Evolutionary conservation across 2,113 vertebrate species (phyloP).

Genomic region (Pavo muticus): DNA sequence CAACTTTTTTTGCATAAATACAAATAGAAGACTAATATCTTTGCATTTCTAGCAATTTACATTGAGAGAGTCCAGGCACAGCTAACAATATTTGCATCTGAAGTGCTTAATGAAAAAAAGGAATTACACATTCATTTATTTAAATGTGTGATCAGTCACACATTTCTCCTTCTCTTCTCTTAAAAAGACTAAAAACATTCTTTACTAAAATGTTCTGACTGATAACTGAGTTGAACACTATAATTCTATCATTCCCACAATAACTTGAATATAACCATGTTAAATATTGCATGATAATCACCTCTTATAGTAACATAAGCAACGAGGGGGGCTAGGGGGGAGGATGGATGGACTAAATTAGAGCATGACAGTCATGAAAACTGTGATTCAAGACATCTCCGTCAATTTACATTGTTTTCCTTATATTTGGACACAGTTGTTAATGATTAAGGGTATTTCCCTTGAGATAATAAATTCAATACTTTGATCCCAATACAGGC

Average conservation of each 20-base stretch:
- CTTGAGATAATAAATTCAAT: not conserved
- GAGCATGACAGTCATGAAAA: not conserved
- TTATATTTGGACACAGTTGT: not conserved
- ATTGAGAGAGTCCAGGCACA: not conserved
- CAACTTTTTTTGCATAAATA: not conserved
- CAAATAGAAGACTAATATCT: not conserved
- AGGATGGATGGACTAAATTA: not conserved
- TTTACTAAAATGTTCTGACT: not conserved
- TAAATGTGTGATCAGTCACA: not conserved
- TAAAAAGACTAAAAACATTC: not conserved
- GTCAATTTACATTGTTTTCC: not conserved
- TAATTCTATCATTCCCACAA: not conserved
- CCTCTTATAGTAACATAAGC: not conserved
- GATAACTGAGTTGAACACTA: not conserved
- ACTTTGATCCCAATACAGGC: not conserved
- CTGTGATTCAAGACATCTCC: not conserved
- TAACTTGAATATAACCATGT: not conserved
- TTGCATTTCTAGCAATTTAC: not conserved
- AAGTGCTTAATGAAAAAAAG: not conserved
- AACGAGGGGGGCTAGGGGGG: not conserved
- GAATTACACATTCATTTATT: not conserved
- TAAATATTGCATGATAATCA: not conserved
- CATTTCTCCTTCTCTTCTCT: not conserved
- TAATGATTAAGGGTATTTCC: not conserved
- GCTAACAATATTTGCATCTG: not conserved